Evolutionary conservation across 2,888 invertebrate genomes (phyloP), one percentile per base, ranked within the genome.

Genomic region (Pachymerium ferrugineum): DNA sequence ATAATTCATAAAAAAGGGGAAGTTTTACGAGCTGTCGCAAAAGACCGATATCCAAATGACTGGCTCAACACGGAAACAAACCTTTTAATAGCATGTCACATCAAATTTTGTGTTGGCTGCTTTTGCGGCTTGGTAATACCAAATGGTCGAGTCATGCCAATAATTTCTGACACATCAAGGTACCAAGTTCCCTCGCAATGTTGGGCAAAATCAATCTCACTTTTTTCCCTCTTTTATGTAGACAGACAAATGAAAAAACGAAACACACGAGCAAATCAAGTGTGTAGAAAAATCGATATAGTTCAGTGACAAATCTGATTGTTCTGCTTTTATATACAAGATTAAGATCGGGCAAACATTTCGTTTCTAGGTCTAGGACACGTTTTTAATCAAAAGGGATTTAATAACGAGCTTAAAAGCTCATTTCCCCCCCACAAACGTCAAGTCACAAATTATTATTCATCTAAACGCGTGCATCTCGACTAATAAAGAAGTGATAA

Each of bases 11-110:
- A 62, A 62, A 62, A 62, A 62, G 28, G 28, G 62, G 62, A 62
- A 62, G 62, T 62, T 62, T 62, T 62, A 62, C n/a, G 62, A 62
- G 62, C 62, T 62, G 62, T 62, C 62, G 62, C 62, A 28, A 22
- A 62, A 62, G 62, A 62, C 62, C 62, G 62, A 62, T 62, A 62
- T 62, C 62, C 62, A 62, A 62, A 62, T 62, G 62, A 62, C 62
- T 62, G 62, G 62, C 62, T 62, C 62, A 62, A 62, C 62, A 62
- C 62, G 62, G 62, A 62, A 62, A 62, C 62, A 62, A 62, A 62
- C 62, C 62, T 62, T 62, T 62, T 62, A 62, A 62, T 62, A 62
- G 62, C 62, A 62, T 62, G 62, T 62, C 62, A 62, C 62, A 62
- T 62, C 62, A 62, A 62, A 62, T 62, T 62, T 62, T 62, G 62